phyloP scores from a whole-genome alignment of 1,140 invertebrate genomes.

The Calycopis cecrops region DNA sequence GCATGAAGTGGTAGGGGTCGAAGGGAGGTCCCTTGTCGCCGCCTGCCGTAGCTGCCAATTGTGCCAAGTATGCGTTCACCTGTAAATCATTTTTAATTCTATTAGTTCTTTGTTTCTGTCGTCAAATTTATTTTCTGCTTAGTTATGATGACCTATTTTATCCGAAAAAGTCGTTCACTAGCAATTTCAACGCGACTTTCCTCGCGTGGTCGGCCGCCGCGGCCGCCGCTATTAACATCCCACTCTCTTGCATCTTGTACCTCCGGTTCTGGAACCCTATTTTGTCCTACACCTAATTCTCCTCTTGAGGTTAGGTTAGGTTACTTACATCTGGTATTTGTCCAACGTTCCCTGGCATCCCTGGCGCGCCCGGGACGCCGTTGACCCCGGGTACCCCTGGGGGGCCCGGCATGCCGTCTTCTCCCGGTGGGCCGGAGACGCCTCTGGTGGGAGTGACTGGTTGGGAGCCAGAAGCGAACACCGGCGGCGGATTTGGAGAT shows the following conservation, averaged over 20 bases:
- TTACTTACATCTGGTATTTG: slow-evolving; percentile 82
- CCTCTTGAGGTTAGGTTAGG: neutral
- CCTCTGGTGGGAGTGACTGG: slow-evolving; percentile 48
- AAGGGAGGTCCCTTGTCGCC: slow-evolving; percentile 84
- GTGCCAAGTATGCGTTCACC: slow-evolving; percentile 59
- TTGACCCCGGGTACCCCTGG: slow-evolving; percentile 79
- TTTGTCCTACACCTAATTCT: too few species aligned
- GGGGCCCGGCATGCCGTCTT: slow-evolving; percentile 76
- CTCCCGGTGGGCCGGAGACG: slow-evolving; percentile 52
- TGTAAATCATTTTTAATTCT: slow-evolving; percentile 4
- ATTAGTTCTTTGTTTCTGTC: slow-evolving; percentile 1
- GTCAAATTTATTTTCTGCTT: neutral
- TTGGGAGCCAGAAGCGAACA: slow-evolving; percentile 44
- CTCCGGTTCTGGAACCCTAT: too few species aligned
- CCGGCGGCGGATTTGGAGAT: slow-evolving; percentile 23
- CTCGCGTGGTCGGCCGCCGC: too few species aligned
- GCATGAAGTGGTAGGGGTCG: slow-evolving; percentile 84
- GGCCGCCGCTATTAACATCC: too few species aligned
- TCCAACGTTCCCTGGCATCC: slow-evolving; percentile 81
- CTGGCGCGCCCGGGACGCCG: slow-evolving; percentile 83
- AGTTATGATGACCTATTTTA: too few species aligned
- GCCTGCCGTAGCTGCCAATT: slow-evolving; percentile 75
- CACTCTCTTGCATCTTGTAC: too few species aligned
- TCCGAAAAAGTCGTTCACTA: too few species aligned
- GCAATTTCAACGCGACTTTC: too few species aligned